Evolutionary conservation across 2,888 invertebrate species (phyloP).

Genomic region (Aporophyla nigra): DNA sequence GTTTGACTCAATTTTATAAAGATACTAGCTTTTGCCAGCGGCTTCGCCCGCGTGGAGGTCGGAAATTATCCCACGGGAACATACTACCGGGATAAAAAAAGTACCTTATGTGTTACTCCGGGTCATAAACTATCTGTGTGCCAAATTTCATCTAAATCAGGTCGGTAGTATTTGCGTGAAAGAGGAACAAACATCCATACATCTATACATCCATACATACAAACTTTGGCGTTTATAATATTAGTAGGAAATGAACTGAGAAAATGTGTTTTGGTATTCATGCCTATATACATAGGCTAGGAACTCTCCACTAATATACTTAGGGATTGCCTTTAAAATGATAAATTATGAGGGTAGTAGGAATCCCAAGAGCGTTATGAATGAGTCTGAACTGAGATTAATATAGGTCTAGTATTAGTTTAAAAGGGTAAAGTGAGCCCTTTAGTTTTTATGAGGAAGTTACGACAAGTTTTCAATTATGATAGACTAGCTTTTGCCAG

Average conservation of each 20-base stretch:
- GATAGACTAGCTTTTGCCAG: no score
- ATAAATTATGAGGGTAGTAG: conserved; percentile 49
- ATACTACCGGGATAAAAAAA: no score
- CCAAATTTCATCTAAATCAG: no score
- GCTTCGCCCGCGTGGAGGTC: no score
- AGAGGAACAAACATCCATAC: no score
- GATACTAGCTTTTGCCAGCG: no score
- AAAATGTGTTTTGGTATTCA: conserved; percentile 31
- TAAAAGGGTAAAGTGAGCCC: neutral
- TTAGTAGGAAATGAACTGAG: conserved; percentile 54
- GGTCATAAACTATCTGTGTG: no score
- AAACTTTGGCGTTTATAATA: no score
- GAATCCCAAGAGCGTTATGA: conserved; percentile 32
- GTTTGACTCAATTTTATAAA: conserved; percentile 47
- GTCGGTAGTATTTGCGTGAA: no score
- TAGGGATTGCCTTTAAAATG: conserved; percentile 49
- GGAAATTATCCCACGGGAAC: no score
- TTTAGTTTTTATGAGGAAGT: neutral
- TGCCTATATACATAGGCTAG: neutral
- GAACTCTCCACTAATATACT: conserved; percentile 38
- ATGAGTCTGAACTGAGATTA: conserved; percentile 24
- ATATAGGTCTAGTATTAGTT: conserved; percentile 19
- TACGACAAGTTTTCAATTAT: neutral
- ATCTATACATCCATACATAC: no score
- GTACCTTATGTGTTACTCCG: no score